Evolutionary conservation across 2,888 invertebrate genomes (phyloP), one percentile per base, ranked within the genome.

Genomic region (Ophioninae sp.): DNA sequence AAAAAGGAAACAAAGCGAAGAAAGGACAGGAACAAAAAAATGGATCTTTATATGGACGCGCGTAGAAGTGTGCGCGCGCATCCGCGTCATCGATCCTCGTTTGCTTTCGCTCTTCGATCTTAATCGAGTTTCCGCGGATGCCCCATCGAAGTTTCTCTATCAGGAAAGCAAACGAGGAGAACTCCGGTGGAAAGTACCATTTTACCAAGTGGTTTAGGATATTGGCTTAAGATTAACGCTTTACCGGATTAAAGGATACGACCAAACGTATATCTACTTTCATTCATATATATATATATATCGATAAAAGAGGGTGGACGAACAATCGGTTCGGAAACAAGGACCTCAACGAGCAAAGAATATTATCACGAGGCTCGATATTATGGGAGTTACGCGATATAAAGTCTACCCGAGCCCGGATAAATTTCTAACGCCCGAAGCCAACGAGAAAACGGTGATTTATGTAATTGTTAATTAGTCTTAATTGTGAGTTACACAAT

Each of bases 381-480:
- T 77, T 77, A 57, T 56, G 44, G 21, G 65, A 56, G 23, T 75
- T 44, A 56, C 23, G 7, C 37, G 21, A 65, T 17, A 61, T 50
- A 79, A 67, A 20, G 30, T 65, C 30, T 80, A 50, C 41, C 20
- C 41, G 30, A 64, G 44, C 30, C 50, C 39, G 44, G 41, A 68
- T n/a, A 68, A 21, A 44, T 73, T 79, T 61, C 59, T 21, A 79
- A 39, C 79, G 41, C 39, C 21, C 13, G 65, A 7, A 59, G 59
- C 30, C 72, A 30, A 41, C 68, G 70, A 61, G 76, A 23, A 69
- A 23, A n/a, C 77, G 67, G 77, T 84, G 85, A 85, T 85, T 85
- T 84, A 85, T 85, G 84, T 84, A 85, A 85, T 85, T 85, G 85
- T 80, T 85, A 85, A 85, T 85, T 85, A 85, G 84, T 84, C 84